Evolutionary conservation across 2,888 invertebrate species (phyloP), one percentile per base, ranked within the genome.

Genomic region (Lordiphosa andalusiaca): DNA sequence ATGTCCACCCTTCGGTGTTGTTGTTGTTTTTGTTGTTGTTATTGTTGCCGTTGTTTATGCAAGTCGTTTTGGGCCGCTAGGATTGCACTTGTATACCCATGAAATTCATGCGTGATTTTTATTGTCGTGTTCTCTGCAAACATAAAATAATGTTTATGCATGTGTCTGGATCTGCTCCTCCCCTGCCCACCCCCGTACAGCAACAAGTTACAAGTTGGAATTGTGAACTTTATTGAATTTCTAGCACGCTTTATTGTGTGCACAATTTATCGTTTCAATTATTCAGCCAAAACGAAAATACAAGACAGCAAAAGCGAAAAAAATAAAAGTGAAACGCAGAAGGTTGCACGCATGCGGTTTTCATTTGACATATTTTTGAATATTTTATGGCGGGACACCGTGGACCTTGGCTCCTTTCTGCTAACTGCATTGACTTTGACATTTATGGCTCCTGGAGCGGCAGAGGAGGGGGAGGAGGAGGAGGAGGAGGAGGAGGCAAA

Each of bases 71-170:
- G 30, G 68, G 48, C 40, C 47, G 23, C 37, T n/a, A n/a, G 37
- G 35, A 47, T 49, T 25, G 72, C 47, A 40, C 58, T 59, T 76
- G 67, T 71, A 61, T 62, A 58, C 52, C 65, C 61, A 71, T 73
- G 71, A 80, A 77, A 76, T 63, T 75, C 81, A 75, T 78, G 75
- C 81, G 81, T 78, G 75, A 78, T 78, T 78, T 78, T 78, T 81
- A 78, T 77, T 78, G 77, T 77, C 64, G 67, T 71, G 21, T 21
- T 10, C 12, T n/a, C 6, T 67, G 74, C 62, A 71, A 67, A 64
- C 75, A 77, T 77, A 71, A 81, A 80, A 77, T 77, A 77, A 75
- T 78, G 75, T 67, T 72, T 71, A 71, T 77, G 66, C 65, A 72
- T 75, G 71, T 63, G 54, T 53, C 56, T 30, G 16, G 49, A 23